phyloP scores from a whole-genome alignment of 2,797 vertebrate species.

The Platyrinchus mystaceus region DNA sequence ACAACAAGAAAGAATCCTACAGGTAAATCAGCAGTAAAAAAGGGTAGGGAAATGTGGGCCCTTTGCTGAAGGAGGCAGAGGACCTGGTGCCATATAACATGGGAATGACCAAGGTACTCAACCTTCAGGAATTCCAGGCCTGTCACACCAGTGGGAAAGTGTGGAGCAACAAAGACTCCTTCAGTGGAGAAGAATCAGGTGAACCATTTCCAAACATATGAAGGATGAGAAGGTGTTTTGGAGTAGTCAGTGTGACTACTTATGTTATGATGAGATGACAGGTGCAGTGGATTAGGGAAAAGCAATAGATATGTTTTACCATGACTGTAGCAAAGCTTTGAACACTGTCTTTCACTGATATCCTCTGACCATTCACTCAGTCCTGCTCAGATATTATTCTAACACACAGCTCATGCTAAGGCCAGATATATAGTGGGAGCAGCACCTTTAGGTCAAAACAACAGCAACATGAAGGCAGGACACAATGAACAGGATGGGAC shows the following conservation, averaged over 20 bases:
- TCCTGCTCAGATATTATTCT: background rate
- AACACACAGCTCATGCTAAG: background rate
- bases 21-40: background rate
- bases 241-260: background rate
- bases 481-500: background rate
- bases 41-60: background rate
- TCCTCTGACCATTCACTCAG: background rate
- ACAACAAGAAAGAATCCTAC: background rate
- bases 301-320: background rate
- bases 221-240: background rate
- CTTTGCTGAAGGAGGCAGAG: background rate
- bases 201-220: background rate
- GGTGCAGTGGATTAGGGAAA: background rate
- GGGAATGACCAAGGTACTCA: background rate
- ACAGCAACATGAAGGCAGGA: background rate
- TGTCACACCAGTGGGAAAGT: background rate
- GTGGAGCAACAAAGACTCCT: background rate
- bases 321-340: background rate
- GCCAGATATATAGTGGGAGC: background rate
- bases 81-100: background rate
- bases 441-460: background rate
- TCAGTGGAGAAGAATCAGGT: background rate
- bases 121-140: background rate
- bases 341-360: background rate
- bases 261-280: background rate